Evolutionary conservation across 2,888 invertebrate genomes (phyloP), one percentile per base, ranked within the genome.

Genomic region (Alcis repandata): DNA sequence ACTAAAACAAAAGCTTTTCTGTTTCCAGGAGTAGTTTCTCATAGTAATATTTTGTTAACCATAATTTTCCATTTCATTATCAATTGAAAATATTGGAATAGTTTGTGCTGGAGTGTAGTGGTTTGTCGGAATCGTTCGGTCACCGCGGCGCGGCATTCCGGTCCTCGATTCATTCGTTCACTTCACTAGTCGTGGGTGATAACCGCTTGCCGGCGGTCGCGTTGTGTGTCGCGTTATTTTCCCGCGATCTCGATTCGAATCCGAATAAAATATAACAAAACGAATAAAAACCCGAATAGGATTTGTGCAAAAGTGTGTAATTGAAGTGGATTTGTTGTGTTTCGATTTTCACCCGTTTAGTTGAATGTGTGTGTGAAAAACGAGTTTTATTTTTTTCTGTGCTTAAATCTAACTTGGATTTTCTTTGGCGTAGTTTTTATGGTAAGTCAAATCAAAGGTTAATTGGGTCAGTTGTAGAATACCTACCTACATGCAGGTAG

Each of bases 111-210:
- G 67, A 65, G 1, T 20, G 69, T 72, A 17, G 69, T 75, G 74
- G 73, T 74, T 76, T 43, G 77, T 72, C 70, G 68, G 71, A 72
- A 68, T 74, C 71, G 62, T 72, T 75, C 73, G 70, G 53, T 71
- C 72, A 20, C 63, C 63, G n/a, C n/a, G n/a, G n/a, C n/a, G 62
- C 52, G 36, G 74, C 79, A 80, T 80, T 77, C 79, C 83, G 75
- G 63, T 84, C 82, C 74, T 79, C 85, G 79, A 82, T 85, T 80
- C 74, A 73, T 79, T 87, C 88, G 78, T 77, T 82, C 85, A 67
- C 82, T 77, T 60, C 45, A 38, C 38, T 46, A 91, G 92, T 92
- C 87, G 86, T 81, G 82, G 77, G 79, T 88, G 91, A 90, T 91
- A 91, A 89, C 86, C 84, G 85, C 68, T 71, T 38, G 57, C 49